Base-by-base conservation (phyloP, 2,888 invertebrate genomes). In the Chalcis sispes region DNA sequence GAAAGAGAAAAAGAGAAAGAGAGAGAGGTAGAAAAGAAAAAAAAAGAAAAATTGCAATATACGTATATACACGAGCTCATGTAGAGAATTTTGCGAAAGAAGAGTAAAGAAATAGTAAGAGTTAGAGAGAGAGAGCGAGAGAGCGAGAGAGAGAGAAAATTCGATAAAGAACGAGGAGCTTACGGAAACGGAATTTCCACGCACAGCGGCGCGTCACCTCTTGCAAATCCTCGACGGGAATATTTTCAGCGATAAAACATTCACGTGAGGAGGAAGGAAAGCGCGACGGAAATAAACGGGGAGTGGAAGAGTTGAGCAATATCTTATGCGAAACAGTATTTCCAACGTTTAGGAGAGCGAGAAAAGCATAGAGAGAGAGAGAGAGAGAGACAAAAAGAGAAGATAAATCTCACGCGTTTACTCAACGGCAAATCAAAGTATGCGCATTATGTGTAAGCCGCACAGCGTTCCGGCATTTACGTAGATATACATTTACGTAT, bases 211-310 rank as follows among this genome's bases (percentile, higher is more conserved):
- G 15, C 29, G 7, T 36, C n/a, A 15, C 36, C 4, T 52, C 40
- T 52, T 46, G 56, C 10, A 42, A 42, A 62, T 46, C 62, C 29
- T 42, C 54, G 42, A 7, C 27, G 42, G 46, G 58, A 65, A 65
- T 72, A 72, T 64, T 72, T 72, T 56, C 48, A 23, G 36, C 58
- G 56, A 36, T 70, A 50, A 70, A 61, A 40, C 40, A 52, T 61
- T 70, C 61, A 61, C n/a, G n/a, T n/a, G n/a, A n/a, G 25, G 61
- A 52, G 3, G 27, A 20, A 2, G 52, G 48, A 48, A 18, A 20
- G 20, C 1, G 13, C 2, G 3, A 20, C 18, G 2, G 46, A 13
- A 20, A 20, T n/a, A 3, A 1, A 20, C 20, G 20, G 20, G 23
- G 2, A 50, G 18, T 50, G 20, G 48, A 18, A 20, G 48, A 13